phyloP scores from a whole-genome alignment of 2,113 vertebrate genomes.

The Arenaria interpres region DNA sequence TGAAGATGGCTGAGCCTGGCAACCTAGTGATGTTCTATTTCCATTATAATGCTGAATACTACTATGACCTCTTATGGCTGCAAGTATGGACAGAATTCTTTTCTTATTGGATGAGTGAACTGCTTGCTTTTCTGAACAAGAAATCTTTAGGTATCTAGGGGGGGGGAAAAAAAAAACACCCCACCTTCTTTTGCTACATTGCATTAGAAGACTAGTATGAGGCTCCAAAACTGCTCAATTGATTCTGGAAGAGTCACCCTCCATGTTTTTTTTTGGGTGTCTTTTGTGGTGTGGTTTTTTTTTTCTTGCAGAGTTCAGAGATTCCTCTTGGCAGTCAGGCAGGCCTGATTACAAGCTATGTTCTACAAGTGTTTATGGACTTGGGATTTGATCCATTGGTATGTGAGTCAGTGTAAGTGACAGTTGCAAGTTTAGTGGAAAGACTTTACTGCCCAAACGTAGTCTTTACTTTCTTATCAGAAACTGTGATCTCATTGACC shows the following conservation, averaged over 20 bases:
- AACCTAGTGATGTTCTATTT: not conserved
- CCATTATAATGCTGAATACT: not conserved
- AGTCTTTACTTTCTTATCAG: not conserved
- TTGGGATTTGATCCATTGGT: not conserved
- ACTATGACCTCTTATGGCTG: not conserved
- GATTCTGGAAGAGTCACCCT: not conserved
- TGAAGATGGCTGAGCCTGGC: not conserved
- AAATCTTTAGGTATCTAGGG: not conserved
- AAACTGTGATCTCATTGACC: accelerated
- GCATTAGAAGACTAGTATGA: not conserved
- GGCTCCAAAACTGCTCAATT: not conserved
- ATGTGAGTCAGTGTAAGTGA: not conserved
- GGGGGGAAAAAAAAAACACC: accelerated
- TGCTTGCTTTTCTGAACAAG: not conserved
- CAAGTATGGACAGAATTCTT: not conserved
- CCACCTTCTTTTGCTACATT: not conserved
- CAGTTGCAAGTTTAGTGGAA: not conserved
- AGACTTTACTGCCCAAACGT: not conserved
- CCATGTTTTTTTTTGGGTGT: too few relatives aligned
- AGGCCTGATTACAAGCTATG: not conserved
- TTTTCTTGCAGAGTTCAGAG: not conserved
- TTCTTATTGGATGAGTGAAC: not conserved
- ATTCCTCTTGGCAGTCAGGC: not conserved
- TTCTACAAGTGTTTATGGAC: not conserved
- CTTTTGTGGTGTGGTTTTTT: too few relatives aligned